Evolutionary conservation across 35 echinoderm and acorn worm genomes (phyloP), one percentile per base, ranked within the genome.

Genomic region (Acanthaster planci): DNA sequence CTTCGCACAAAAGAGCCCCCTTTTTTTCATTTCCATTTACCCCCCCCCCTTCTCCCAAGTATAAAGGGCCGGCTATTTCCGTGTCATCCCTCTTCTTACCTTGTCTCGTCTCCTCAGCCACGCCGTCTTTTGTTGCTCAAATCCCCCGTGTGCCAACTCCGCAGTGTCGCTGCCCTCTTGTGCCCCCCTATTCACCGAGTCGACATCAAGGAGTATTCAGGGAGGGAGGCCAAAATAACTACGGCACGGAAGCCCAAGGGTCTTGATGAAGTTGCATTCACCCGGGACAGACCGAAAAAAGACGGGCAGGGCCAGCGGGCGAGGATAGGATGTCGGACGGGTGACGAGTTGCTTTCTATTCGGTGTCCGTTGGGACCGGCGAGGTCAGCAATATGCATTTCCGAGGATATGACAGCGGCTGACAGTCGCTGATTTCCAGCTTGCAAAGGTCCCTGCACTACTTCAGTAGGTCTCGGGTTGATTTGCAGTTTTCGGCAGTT

Each of bases 101-200:
- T 12, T 12, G 4, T 47, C 42, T 47, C 12, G 42, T 72, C 64
- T 72, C 23, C 34, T 12, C 4, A 4, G 4, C 42, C 42, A 47
- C 42, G 64, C 29, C 64, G 23, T 72, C 29, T 72, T 72, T 72
- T 47, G 42, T 72, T 72, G 64, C 34, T 72, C 64, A 2, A 72
- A 34, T 72, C 64, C 34, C 64, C 64, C 64, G 6, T 72, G 14
- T 26, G 64, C 26, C 3, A 31, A 7, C 42, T 47, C 42, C 42
- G 12, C 42, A 47, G 42, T 47, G 42, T 12, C 42, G 42, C 42
- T 47, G 42, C 34, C 23, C 64, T 72, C 34, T 34, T 72, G 10
- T 72, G 22, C 64, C 23, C 32, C 23, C 29, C 8, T 72, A 34
- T 72, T 26, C 64, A 72, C 19, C 64, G 42, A 12, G 4, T 12